Evolutionary conservation across 2,888 invertebrate species (phyloP).

Genomic region (Geotrupes spiniger): DNA sequence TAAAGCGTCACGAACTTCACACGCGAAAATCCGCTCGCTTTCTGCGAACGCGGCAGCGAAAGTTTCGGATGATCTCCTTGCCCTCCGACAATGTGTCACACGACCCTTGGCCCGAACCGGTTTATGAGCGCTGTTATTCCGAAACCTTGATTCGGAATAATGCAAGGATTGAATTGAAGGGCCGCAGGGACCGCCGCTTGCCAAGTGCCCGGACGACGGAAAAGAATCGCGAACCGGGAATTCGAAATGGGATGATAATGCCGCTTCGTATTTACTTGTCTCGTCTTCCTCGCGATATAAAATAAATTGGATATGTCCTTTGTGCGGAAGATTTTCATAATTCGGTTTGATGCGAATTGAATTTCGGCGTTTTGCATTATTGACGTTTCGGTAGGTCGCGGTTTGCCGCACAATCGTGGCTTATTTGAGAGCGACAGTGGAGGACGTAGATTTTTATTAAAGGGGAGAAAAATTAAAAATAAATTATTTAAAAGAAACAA

Average conservation of each 20-base stretch:
- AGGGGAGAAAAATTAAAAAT: too few relatives aligned
- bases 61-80: too few relatives aligned
- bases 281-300: conserved; percentile 3
- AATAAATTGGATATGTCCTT: conserved; percentile 9
- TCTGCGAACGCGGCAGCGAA: too few relatives aligned
- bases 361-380: too few relatives aligned
- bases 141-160: conserved; percentile 31
- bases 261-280: conserved; percentile 21
- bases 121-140: conserved; percentile 28
- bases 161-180: conserved; percentile 29
- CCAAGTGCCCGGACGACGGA: conserved; percentile 28
- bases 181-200: conserved; percentile 25
- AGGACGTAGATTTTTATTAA: too few relatives aligned
- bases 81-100: conserved; percentile 24
- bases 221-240: conserved; percentile 24
- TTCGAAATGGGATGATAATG: conserved; percentile 28
- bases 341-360: neutral
- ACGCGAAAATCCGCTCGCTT: too few relatives aligned
- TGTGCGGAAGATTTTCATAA: conserved; percentile 1
- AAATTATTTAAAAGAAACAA: too few relatives aligned
- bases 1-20: too few relatives aligned
- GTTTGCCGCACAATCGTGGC: too few relatives aligned
- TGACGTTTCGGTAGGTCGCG: too few relatives aligned
- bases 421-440: too few relatives aligned
- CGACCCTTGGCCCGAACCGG: conserved; percentile 24